Conservation (phyloP, 2,797 vertebrate genomes). For the Oreortyx pictus region DNA sequence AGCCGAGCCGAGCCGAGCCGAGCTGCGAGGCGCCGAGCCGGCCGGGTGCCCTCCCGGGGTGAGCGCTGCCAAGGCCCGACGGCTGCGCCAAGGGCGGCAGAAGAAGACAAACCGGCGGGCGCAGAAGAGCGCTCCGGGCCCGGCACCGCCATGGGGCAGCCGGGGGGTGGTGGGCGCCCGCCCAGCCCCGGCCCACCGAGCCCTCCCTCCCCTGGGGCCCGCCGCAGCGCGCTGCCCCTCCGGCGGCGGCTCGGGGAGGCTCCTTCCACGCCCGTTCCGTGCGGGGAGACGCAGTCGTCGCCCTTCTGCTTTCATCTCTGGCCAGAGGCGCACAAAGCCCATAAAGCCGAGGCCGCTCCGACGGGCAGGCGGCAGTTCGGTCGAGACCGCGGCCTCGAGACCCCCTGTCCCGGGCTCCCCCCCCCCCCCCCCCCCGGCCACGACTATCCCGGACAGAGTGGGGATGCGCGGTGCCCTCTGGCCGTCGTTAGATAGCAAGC, state of each 20-base stretch:
- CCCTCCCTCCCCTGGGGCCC: not conserved
- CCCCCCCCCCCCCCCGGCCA: too few relatives aligned
- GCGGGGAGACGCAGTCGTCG: not conserved
- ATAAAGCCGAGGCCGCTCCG: too few relatives aligned
- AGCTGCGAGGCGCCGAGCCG: not conserved
- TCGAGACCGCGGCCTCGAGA: not conserved
- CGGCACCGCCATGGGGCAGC: not conserved
- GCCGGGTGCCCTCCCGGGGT: not conserved
- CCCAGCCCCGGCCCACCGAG: not conserved
- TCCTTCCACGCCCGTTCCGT: not conserved
- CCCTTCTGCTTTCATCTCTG: constrained; percentile 40
- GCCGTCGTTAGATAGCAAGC: not conserved
- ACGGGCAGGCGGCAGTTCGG: too few relatives aligned
- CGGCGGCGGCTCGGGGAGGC: not conserved
- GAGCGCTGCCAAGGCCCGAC: not conserved
- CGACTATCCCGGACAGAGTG: too few relatives aligned
- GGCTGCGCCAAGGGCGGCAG: not conserved
- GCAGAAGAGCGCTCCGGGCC: not conserved
- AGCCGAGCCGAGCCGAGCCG: not conserved
- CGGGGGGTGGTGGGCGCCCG: not conserved
- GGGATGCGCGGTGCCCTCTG: not conserved
- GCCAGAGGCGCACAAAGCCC: constrained; percentile 25
- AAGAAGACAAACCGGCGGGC: not conserved
- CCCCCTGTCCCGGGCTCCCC: not conserved
- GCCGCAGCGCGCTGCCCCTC: not conserved